phyloP scores from a whole-genome alignment of 2,113 vertebrate genomes.

The Jaculus jaculus region DNA sequence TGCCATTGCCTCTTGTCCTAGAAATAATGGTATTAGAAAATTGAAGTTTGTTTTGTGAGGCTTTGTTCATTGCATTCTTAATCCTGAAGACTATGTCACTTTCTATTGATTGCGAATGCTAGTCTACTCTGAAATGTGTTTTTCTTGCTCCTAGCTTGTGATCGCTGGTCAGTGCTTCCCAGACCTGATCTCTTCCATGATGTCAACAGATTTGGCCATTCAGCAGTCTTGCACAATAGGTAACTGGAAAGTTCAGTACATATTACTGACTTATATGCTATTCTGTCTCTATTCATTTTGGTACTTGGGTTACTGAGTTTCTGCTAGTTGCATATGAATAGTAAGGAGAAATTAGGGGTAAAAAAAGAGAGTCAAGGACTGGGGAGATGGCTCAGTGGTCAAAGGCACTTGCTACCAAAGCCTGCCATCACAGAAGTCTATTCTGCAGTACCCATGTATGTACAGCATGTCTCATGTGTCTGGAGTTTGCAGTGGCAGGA shows the following conservation, averaged over 20 bases:
- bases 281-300: background rate
- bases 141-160: slow-evolving; percentile 88
- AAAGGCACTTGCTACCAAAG: too few species aligned
- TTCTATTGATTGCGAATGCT: background rate
- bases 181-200: slow-evolving; percentile 91
- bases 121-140: slow-evolving; percentile 45
- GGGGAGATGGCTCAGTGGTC: too few species aligned
- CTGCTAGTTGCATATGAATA: background rate
- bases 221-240: slow-evolving; percentile 92
- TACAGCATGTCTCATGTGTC: too few species aligned
- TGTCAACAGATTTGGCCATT: slow-evolving; percentile 97
- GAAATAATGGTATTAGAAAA: slow-evolving; percentile 6
- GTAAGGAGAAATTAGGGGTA: background rate
- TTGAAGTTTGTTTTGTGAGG: background rate
- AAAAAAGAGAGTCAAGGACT: background rate
- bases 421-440: too few species aligned
- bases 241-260: slow-evolving; percentile 75
- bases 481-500: too few species aligned
- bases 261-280: background rate
- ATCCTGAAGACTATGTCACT: background rate
- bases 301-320: background rate
- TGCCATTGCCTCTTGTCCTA: background rate
- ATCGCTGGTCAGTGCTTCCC: slow-evolving; percentile 93
- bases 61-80: background rate
- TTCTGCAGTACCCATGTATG: too few species aligned